Base-by-base conservation (phyloP, 1,140 invertebrate species). In the Solenopsis invicta region DNA sequence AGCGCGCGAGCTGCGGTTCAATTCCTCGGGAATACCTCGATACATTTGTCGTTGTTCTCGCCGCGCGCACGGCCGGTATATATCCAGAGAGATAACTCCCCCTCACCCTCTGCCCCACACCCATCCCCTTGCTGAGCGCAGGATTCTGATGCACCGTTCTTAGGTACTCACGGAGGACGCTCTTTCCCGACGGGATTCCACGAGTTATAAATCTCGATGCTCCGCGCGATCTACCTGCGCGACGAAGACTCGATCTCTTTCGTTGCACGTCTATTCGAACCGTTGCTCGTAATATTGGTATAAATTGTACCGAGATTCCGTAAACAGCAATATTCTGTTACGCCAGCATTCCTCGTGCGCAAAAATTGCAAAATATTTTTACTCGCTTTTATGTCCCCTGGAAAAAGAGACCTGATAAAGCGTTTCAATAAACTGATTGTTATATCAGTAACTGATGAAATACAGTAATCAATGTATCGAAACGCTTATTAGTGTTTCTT, bases 1-100 rank as follows among this genome's bases (percentile, higher is more conserved):
- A 61, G 24, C 29, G 72, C 62, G 82, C 67, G 66, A 69, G 77
- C 88, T 66, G 90, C 81, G 69, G 93, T 92, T 95, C 93, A 94
- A 94, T 95, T 94, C 94, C 93, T 94, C 88, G 84, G 89, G 90
- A 94, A 94, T 95, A 94, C 93, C 93, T 94, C 93, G 93, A 95
- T 95, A 95, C 94, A 95, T 95, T 95, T 94, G 94, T 95, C 93
- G 93, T 93, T 92, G 90, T 89, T 87, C 69, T 84, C 61, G 86
- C 71, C 66, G 77, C 81, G 71, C 71, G 56, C 66, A 21, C 84
- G 69, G 12, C 61, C 29, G 62, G 76, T 62, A 52, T 81, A 90
- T 87, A 84, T 80, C 54, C 77, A 37, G 50, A 61, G 50, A 61
- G 34, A 86, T 86, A 82, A 91, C 87, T 87, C 80, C 85, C 89